Conservation (phyloP, 2,797 vertebrate species). For the Acomys russatus region DNA sequence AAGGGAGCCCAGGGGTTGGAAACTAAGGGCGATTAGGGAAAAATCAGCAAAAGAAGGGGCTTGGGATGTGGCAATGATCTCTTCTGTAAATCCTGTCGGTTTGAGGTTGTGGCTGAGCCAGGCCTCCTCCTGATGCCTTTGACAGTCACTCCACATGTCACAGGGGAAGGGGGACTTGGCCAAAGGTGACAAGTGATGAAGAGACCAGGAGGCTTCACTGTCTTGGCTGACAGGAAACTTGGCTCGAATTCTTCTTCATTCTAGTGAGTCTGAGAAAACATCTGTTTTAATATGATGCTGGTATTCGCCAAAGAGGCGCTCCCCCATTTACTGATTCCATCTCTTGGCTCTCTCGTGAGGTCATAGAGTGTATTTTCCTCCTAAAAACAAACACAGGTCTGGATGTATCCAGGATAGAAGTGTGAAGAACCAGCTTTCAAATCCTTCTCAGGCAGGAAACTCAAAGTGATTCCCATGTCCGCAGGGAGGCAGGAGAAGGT, state of each 20-base stretch:
- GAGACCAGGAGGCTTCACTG: not conserved
- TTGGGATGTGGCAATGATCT: not conserved
- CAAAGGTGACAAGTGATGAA: not conserved
- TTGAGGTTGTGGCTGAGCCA: not conserved
- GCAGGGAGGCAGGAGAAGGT: rapidly evolving
- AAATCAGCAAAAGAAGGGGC: not conserved
- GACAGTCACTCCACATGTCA: not conserved
- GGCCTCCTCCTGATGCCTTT: not conserved
- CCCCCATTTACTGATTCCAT: not conserved
- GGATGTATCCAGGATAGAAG: not conserved
- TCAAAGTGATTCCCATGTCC: not conserved
- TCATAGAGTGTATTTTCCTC: constrained; percentile 42
- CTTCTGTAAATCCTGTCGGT: not conserved
- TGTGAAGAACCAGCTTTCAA: not conserved
- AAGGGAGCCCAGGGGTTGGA: not conserved
- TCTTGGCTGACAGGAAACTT: not conserved
- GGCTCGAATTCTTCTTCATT: not conserved
- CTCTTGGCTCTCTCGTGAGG: constrained; percentile 29
- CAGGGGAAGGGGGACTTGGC: not conserved
- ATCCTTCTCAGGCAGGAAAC: not conserved
- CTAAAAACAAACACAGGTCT: constrained; percentile 50
- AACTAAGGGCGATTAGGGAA: not conserved
- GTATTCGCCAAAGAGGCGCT: constrained; percentile 11
- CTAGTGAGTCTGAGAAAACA: constrained; percentile 32
- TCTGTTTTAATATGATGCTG: not conserved